Conservation (phyloP, 2,113 vertebrate genomes). For the Catharus fuscescens region DNA sequence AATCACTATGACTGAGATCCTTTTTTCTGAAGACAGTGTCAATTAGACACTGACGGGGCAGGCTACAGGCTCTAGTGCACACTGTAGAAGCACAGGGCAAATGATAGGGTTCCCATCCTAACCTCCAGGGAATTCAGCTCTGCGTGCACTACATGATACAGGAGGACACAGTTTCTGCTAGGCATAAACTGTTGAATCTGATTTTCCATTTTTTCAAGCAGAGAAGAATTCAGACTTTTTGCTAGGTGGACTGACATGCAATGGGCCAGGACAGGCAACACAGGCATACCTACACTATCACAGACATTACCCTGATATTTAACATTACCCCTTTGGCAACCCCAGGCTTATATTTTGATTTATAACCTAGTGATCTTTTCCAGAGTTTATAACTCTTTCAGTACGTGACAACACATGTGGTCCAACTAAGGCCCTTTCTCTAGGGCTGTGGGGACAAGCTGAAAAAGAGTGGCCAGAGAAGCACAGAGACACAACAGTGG, state of each 20-base stretch:
- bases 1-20: neutral
- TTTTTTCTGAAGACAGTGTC: neutral
- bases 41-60: neutral
- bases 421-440: neutral
- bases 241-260: neutral
- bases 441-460: neutral
- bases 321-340: neutral
- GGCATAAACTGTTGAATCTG: neutral
- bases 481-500: neutral
- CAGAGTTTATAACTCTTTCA: neutral
- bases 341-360: neutral
- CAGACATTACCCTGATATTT: neutral
- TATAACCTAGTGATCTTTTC: neutral
- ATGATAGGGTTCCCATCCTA: neutral
- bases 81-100: neutral
- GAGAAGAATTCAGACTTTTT: neutral
- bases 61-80: neutral
- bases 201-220: neutral
- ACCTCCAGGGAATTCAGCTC: neutral
- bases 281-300: neutral
- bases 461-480: neutral
- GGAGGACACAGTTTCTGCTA: neutral
- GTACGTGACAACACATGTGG: neutral
- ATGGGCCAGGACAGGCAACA: neutral
- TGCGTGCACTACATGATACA: neutral